phyloP scores from a whole-genome alignment of 1,140 invertebrate species.

The Lerema accius region DNA sequence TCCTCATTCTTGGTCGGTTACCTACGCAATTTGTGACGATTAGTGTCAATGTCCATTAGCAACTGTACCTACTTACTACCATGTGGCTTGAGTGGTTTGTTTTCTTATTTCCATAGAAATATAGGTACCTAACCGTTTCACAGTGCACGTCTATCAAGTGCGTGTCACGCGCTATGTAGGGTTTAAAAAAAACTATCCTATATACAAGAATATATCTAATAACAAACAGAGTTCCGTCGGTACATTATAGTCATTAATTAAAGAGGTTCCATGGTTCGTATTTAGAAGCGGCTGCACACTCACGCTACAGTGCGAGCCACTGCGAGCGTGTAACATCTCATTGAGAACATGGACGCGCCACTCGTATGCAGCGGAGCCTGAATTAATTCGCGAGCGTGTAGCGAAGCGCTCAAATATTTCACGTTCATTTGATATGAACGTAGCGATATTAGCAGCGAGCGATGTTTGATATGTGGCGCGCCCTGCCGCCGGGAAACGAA shows the following conservation, averaged over 20 bases:
- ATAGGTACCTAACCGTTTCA: too few species aligned
- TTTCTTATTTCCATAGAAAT: too few species aligned
- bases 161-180: too few species aligned
- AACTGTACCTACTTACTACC: too few species aligned
- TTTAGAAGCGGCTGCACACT: not conserved
- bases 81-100: too few species aligned
- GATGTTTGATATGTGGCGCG: not conserved
- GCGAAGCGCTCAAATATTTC: conserved; percentile 1
- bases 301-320: not conserved
- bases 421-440: not conserved
- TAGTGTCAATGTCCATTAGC: too few species aligned
- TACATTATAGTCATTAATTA: not conserved
- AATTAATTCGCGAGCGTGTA: conserved; percentile 4
- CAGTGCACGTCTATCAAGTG: too few species aligned
- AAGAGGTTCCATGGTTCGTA: not conserved
- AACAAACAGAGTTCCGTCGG: not conserved
- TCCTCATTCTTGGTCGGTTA: too few species aligned
- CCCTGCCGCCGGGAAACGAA: not conserved
- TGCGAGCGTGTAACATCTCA: not conserved
- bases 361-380: not conserved
- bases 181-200: too few species aligned
- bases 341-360: not conserved
- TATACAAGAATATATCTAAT: too few species aligned
- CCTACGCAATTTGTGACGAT: too few species aligned
- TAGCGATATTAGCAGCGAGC: not conserved